Evolutionary conservation across 2,113 vertebrate species (phyloP).

Genomic region (Nesospiza acunhae): DNA sequence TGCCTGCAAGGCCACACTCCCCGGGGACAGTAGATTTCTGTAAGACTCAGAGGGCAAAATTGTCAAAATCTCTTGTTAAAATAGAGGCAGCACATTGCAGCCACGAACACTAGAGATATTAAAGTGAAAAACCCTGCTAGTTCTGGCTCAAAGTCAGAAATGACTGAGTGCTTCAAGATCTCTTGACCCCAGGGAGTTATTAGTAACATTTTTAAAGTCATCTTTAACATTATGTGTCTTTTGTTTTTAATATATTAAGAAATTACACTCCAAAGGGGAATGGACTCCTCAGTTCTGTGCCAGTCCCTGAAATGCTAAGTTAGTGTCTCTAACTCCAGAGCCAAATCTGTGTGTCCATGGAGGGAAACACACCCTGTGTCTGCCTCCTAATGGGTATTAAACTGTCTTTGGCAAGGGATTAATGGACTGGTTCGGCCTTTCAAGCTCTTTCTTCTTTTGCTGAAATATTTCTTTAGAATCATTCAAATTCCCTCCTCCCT

Average conservation of each 20-base stretch:
- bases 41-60: slow-evolving; percentile 13
- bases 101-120: not conserved
- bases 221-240: slow-evolving; percentile 19
- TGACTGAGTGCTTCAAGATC: not conserved
- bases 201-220: slow-evolving; percentile 9
- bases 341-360: not conserved
- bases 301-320: not conserved
- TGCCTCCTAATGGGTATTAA: slow-evolving; percentile 4
- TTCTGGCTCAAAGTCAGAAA: slow-evolving; percentile 9
- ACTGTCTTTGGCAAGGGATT: not conserved
- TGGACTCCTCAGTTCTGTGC: not conserved
- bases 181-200: slow-evolving; percentile 5
- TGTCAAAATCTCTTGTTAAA: slow-evolving; percentile 12
- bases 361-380: not conserved
- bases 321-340: not conserved
- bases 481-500: rapidly evolving
- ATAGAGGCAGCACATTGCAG: not conserved
- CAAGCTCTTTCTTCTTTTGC: not conserved
- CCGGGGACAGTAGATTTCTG: not conserved
- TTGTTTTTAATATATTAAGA: slow-evolving; percentile 28
- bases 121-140: not conserved
- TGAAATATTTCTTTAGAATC: not conserved
- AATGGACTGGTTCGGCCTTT: not conserved
- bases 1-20: not conserved
- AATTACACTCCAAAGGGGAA: slow-evolving; percentile 20